These are phyloP conservation scores for Eupithecia pulchellata DNA, from an alignment of 2,888 invertebrate genomes.

Conservation along the genomic window DNA sequence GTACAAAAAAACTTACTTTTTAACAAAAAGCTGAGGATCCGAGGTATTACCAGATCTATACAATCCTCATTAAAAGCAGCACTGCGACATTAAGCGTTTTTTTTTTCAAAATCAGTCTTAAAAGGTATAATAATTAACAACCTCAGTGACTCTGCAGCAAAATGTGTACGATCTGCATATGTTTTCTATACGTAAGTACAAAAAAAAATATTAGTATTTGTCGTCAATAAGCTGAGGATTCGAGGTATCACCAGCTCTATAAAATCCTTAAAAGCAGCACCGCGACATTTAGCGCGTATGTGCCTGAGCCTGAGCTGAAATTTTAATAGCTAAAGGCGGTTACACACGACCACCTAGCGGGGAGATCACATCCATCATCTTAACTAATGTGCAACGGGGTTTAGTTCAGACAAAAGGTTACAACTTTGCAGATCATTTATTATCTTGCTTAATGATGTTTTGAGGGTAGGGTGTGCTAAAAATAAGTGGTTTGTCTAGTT, in stretches of 20 bases:
- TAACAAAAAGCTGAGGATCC: background rate
- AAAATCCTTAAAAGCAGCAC: slow-evolving; percentile 49
- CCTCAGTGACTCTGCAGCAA: too few species aligned
- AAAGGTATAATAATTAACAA: too few species aligned
- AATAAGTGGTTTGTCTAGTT: slow-evolving; percentile 14
- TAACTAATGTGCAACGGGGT: slow-evolving; percentile 58
- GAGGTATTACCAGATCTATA: slow-evolving; percentile 37
- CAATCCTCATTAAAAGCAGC: slow-evolving; percentile 49
- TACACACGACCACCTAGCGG: slow-evolving; percentile 46
- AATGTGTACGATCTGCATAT: too few species aligned
- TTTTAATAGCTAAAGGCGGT: slow-evolving; percentile 58
- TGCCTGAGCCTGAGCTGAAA: slow-evolving; percentile 57
- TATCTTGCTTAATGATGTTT: slow-evolving; percentile 53
- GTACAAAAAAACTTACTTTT: background rate
- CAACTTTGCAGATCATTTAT: slow-evolving; percentile 60
- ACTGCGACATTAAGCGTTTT: slow-evolving; percentile 68
- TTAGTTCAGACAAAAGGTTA: slow-evolving; percentile 63
- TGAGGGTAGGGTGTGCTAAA: slow-evolving; percentile 24
- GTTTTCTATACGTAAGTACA: background rate
- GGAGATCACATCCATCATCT: slow-evolving; percentile 55
- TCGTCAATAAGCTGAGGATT: background rate
- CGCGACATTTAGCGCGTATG: slow-evolving; percentile 67
- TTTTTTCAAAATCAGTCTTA: too few species aligned
- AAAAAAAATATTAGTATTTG: background rate
- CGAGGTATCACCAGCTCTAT: slow-evolving; percentile 36